Evolutionary conservation across 2,113 vertebrate species (phyloP), one percentile per base, ranked within the genome.

Genomic region (Oxygymnocypris stewartii): DNA sequence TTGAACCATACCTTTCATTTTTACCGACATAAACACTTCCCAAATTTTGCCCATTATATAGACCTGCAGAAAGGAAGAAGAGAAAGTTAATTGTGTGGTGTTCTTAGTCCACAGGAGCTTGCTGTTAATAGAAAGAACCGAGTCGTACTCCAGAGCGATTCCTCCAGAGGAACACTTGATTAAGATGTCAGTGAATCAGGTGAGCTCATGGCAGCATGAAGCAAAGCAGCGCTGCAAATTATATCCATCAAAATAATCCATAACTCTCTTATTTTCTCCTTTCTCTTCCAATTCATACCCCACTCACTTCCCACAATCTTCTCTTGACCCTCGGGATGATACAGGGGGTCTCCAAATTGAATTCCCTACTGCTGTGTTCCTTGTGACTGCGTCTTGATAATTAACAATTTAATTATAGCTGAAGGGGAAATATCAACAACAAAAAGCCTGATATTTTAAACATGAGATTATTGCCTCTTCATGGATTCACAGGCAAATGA

Each of bases 371-470:
- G 79, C 85, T 89, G 87, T 86, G 87, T 92, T 92, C 91, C 88
- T 92, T 93, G 91, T 88, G 82, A 89, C 69, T 83, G 79, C 90
- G 84, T 88, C 88, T 93, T 13, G 20, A 89, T 93, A 94, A 94
- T 95, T 93, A 95, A 91, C 90, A 93, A 91, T 95, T 92, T 93
- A 94, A 94, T 94, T 94, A 94, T 93, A 87, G 91, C 93, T 93
- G 90, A 88, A 89, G 91, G 92, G 90, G 84, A 92, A 92, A 93
- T 89, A 89, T 88, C 89, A 87, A 88, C 87, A 93, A 92, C 90
- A 90, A 92, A 91, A 87, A 76, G 85, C 84, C 89, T 92, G 90
- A 94, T 94, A 92, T 94, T 94, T 93, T 88, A 94, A 93, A 93
- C 91, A 92, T 92, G 63, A 74, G 85, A 57, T 81, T 79, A 65